Conservation (phyloP, 2,113 vertebrate species). For the Hystrix brachyura region DNA sequence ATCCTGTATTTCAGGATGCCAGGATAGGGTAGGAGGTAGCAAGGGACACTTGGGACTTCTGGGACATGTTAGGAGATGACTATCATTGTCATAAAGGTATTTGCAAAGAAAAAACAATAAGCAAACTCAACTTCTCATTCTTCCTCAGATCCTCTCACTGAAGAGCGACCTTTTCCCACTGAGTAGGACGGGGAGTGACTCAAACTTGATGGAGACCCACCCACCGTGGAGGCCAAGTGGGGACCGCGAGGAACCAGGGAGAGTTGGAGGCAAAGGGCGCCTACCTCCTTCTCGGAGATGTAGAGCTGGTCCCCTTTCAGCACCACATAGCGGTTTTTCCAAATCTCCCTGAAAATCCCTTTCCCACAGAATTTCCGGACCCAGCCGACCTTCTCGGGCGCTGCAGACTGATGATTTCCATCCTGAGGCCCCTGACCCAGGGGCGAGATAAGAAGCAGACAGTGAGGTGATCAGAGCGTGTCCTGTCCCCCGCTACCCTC, state of each 20-base stretch:
- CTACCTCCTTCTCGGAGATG: constrained; percentile 97
- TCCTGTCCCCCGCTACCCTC: neutral
- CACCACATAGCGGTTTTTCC: constrained; percentile 96
- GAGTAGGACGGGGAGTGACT: neutral
- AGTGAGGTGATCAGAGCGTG: neutral
- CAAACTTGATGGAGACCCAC: neutral
- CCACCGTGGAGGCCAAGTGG: neutral
- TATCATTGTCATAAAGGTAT: neutral
- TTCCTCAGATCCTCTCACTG: neutral
- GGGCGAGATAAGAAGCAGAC: neutral
- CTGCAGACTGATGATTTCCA: constrained; percentile 86
- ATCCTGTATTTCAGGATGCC: neutral
- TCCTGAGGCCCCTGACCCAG: constrained; percentile 91
- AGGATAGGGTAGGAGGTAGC: neutral
- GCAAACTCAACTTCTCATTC: constrained; percentile 51
- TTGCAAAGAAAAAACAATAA: neutral
- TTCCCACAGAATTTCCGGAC: constrained; percentile 97
- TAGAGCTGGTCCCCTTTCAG: constrained; percentile 95
- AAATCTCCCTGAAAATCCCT: constrained; percentile 98
- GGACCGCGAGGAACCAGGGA: rapidly evolving
- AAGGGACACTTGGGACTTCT: constrained; percentile 33
- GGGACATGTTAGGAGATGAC: neutral
- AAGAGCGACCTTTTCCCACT: constrained; percentile 54
- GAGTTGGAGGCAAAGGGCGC: constrained; percentile 44
- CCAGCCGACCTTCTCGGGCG: constrained; percentile 96